Conservation (phyloP, 2,113 vertebrate genomes). For the Ptychochromis oligacanthus region DNA sequence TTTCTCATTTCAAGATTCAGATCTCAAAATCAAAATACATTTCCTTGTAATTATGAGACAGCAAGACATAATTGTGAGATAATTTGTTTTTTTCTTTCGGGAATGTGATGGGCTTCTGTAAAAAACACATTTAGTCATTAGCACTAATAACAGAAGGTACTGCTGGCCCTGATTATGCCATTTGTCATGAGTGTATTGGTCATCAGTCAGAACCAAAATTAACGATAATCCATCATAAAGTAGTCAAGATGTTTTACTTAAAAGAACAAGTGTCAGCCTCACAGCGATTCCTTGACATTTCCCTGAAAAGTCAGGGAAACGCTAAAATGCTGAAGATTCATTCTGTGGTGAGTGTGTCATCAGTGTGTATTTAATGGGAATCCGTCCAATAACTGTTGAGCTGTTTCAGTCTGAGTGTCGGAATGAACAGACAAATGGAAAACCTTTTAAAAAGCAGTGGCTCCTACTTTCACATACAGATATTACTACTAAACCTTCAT, state of each 20-base stretch:
- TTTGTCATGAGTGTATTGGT: not conserved
- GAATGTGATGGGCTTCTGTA: not conserved
- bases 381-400: not conserved
- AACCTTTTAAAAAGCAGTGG: not conserved
- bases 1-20: not conserved
- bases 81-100: not conserved
- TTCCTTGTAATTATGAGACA: not conserved
- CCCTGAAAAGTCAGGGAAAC: not conserved
- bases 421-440: not conserved
- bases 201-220: not conserved
- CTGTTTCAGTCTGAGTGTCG: not conserved
- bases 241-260: not conserved
- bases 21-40: not conserved
- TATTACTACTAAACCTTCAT: not conserved
- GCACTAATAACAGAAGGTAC: not conserved
- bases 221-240: not conserved
- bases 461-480: not conserved
- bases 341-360: not conserved
- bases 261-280: not conserved
- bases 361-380: not conserved
- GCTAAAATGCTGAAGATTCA: not conserved
- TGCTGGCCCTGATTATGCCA: not conserved
- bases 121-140: not conserved
- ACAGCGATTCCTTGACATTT: not conserved
- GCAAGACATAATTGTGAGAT: not conserved